Percentiles rank a stretch among this genome's conserved stretches.
These are phyloP conservation scores for Ornithorhynchus anatinus DNA, from an alignment of 2,113 vertebrate genomes.

Conservation along the genomic window DNA sequence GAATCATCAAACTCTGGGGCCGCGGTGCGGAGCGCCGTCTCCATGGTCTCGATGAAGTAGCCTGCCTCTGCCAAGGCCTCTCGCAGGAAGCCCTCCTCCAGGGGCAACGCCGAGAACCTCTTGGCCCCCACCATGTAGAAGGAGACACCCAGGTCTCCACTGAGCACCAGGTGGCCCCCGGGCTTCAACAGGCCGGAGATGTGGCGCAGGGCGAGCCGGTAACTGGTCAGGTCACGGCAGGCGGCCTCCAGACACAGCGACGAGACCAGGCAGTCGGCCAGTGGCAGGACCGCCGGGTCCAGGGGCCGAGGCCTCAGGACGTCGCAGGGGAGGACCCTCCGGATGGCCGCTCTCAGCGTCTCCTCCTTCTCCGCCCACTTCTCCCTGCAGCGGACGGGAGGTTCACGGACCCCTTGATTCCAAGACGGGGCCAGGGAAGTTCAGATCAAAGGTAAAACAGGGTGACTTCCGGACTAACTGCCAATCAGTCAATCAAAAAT, in stretches of 20 bases:
- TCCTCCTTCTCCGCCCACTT: conserved; percentile 31
- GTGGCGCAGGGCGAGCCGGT: conserved; percentile 6
- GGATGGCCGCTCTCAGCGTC: conserved; percentile 9
- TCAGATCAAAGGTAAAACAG: neutral
- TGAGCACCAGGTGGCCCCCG: conserved; percentile 32
- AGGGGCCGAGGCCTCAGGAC: conserved; percentile 36
- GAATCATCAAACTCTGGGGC: neutral
- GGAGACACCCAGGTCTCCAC: conserved; percentile 30
- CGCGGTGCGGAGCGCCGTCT: neutral
- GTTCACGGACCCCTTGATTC: too few relatives aligned
- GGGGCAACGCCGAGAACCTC: neutral
- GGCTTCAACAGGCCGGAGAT: conserved; percentile 33
- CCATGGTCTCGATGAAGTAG: conserved; percentile 3
- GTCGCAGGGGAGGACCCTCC: conserved; percentile 40
- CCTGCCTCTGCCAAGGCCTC: neutral
- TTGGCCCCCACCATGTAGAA: conserved; percentile 39
- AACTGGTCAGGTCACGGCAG: conserved; percentile 27
- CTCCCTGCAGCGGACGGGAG: neutral
- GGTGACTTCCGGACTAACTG: rapidly evolving
- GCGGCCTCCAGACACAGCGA: conserved; percentile 52
- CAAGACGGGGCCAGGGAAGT: too few relatives aligned
- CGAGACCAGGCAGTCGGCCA: conserved; percentile 31
- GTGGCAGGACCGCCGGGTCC: conserved; percentile 16
- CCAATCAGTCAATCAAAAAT: neutral
- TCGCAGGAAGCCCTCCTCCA: conserved; percentile 27